Conservation (phyloP, 2,113 vertebrate species). For the Lepus europaeus region DNA sequence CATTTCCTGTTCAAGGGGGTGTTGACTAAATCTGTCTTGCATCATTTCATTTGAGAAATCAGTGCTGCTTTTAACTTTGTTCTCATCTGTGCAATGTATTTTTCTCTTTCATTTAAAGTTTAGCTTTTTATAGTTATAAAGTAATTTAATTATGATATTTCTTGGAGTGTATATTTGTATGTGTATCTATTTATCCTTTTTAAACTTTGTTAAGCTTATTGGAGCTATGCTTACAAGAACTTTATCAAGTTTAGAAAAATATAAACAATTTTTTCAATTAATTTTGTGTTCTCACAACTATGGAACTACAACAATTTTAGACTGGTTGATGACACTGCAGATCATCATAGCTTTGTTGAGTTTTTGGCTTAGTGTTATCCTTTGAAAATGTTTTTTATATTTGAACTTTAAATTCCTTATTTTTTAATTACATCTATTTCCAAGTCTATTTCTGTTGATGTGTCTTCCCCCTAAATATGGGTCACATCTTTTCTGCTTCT, state of each 20-base stretch:
- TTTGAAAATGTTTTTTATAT: conserved; percentile 1
- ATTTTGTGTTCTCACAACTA: not conserved
- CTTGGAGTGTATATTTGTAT: not conserved
- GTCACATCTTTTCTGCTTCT: not conserved
- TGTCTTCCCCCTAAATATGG: not conserved
- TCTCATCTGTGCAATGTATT: not conserved
- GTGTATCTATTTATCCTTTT: not conserved
- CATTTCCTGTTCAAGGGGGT: not conserved
- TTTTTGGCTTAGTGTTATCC: not conserved
- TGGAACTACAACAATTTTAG: not conserved
- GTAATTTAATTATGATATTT: not conserved
- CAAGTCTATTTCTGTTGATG: not conserved
- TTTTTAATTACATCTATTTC: not conserved
- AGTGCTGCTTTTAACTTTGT: not conserved
- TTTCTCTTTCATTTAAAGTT: not conserved
- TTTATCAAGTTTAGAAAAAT: not conserved
- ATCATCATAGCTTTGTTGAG: not conserved
- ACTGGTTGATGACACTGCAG: not conserved
- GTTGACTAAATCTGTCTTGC: not conserved
- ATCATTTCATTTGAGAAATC: not conserved
- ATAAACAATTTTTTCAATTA: not conserved
- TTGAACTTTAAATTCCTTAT: not conserved
- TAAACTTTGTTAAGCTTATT: not conserved
- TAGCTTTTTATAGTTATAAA: not conserved
- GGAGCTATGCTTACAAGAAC: not conserved